A percentile compares a stretch with the other conserved stretches of the same genome.
These are phyloP conservation scores for Conomelus anceps DNA, from an alignment of 2,888 invertebrate species.

Conservation along the genomic window DNA sequence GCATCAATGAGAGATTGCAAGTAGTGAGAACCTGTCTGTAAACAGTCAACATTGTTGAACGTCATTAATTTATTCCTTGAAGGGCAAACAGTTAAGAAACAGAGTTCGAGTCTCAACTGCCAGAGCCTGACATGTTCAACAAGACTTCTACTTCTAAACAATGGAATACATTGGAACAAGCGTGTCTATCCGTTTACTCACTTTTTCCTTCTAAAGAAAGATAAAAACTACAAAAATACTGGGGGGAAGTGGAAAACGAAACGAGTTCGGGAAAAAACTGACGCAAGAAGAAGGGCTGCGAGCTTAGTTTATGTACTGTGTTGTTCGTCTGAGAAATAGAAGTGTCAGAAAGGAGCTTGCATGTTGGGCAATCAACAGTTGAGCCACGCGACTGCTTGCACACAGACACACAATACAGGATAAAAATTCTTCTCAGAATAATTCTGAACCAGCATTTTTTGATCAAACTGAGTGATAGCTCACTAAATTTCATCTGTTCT, in stretches of 20 bases:
- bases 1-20: neutral
- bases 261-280: neutral
- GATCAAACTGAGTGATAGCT: no score
- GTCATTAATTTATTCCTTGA: neutral
- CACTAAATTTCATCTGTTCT: no score
- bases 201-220: neutral
- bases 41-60: neutral
- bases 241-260: neutral
- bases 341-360: neutral
- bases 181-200: neutral
- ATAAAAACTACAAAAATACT: neutral
- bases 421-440: neutral
- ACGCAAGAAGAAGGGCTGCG: neutral
- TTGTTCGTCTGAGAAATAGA: neutral
- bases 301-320: neutral
- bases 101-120: neutral
- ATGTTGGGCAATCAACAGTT: neutral
- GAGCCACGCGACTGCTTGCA: neutral
- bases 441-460: neutral
- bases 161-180: neutral
- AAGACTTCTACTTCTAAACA: neutral
- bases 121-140: neutral
- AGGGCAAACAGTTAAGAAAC: neutral
- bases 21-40: neutral
- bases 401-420: neutral